Base-by-base conservation (phyloP, 2,888 invertebrate species). In the Aporophyla nigra region DNA sequence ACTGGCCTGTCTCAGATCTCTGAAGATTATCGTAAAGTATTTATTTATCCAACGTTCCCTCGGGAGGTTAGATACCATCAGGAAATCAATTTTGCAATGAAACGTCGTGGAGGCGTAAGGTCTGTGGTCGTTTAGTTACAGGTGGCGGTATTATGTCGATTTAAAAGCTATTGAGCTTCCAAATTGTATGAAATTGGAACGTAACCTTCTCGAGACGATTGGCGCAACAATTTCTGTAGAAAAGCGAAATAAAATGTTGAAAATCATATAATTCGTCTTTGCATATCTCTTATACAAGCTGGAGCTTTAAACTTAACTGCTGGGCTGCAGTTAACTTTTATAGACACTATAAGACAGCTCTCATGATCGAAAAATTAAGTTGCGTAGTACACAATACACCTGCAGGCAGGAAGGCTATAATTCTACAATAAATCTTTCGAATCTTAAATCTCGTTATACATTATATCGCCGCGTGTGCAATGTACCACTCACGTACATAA, bases 31-130 rank as follows among this genome's bases (percentile, higher is more conserved):
- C 94, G 93, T 93, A 95, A 95, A 96, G 94, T 96, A 96, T 96
- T 96, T 96, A 96, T 96, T 96, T 96, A 95, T 95, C 95, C 95
- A 95, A 84, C 90, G 90, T 94, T 94, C 95, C 96, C 95, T 93
- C 92, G 90, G 95, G 96, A 94, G 93, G 92, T 94, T 93, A 94
- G 96, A 96, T 96, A 96, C 90, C 93, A 96, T 96, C 96, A 90
- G 93, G 94, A 93, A 96, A 96, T 96, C 96, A 96, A 96, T 96
- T 96, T 96, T 93, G 94, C 94, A 92, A 92, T 92, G 92, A 94
- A 94, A 94, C 94, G 93, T 95, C 94, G 94, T 90, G 94, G 94
- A 94, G 95, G 95, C 96, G 95, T 94, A 93, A 94, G 91, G 91
- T 92, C 93, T 92, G 93, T 92, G 87, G 92, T 90, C 90, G 91